Base-by-base conservation (phyloP, 1,140 invertebrate genomes). In the Megathymus violae region DNA sequence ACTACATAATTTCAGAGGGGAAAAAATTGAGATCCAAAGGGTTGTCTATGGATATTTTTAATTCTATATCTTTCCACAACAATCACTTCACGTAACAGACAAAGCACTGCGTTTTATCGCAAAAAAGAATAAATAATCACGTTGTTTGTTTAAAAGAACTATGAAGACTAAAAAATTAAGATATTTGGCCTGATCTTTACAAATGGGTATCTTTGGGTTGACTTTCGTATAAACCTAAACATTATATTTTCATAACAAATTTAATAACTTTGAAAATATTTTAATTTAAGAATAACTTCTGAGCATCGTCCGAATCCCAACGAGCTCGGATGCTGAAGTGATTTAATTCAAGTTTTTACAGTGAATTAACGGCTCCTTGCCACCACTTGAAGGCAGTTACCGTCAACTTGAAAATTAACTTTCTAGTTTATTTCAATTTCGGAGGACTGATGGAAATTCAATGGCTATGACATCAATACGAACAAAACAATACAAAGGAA, bases 361-460 rank as follows among this genome's bases (percentile, higher is more conserved):
- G 60, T 82, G 71, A 82, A 85, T 86, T 88, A 82, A 86, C 84
- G 78, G 74, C 78, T 79, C 71, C 60, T 64, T 69, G 69, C 74
- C 74, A 71, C 67, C 62, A 71, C 78, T 79, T 71, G 76, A 68
- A 80, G 70, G 73, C 69, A 74, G 76, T 77, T 80, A 72, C 71
- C 64, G 64, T 48, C 64, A 74, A 83, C 68, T 85, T 82, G 70
- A 60, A 54, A 79, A 78, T 75, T 66, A 78, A 85, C 74, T 82
- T 85, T 82, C 60, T 74, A 79, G 76, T 82, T 87, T 85, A 80
- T 86, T 84, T 85, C 79, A 88, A 89, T 89, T 89, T 85, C 77
- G 87, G 80, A 82, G 75, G 64, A 80, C 69, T 78, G 80, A 88
- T 86, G 69, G 74, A 78, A 73, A 83, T 81, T 74, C 83, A 79